phyloP scores from a whole-genome alignment of 2,888 invertebrate genomes.

The Pocota personata region DNA sequence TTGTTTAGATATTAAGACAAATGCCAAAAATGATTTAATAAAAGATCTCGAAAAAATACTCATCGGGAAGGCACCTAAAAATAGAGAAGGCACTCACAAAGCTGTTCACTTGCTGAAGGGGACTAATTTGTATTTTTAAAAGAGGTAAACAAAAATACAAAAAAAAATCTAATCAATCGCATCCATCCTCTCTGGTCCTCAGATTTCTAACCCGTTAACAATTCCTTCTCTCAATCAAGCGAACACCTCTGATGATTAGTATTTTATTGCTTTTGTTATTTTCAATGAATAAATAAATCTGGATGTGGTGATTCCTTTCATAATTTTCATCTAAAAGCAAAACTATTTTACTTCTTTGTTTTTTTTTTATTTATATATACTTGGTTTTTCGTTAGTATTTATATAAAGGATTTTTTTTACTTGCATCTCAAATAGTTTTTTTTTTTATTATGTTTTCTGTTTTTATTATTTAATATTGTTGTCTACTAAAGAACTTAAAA shows the following conservation, averaged over 20 bases:
- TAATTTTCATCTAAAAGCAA: conserved; percentile 55
- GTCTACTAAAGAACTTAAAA: conserved; percentile 72
- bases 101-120: not conserved
- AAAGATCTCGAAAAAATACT: too few species aligned
- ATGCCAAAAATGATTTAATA: too few species aligned
- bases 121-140: not conserved
- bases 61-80: too few species aligned
- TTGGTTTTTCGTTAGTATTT: conserved; percentile 68
- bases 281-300: not conserved
- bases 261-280: not conserved
- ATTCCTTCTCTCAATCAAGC: conserved; percentile 23
- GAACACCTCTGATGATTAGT: not conserved
- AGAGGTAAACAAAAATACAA: too few species aligned
- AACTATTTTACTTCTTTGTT: conserved; percentile 56
- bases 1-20: too few species aligned
- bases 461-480: conserved; percentile 69
- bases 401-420: conserved; percentile 64
- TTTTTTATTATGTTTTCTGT: conserved; percentile 10
- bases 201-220: not conserved
- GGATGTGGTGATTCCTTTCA: conserved; percentile 21
- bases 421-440: conserved; percentile 69
- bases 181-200: too few species aligned
- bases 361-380: conserved; percentile 59
- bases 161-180: not conserved
- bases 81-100: conserved; percentile 18